Conservation (phyloP, 2,888 invertebrate genomes). For the Candidula unifasciata region DNA sequence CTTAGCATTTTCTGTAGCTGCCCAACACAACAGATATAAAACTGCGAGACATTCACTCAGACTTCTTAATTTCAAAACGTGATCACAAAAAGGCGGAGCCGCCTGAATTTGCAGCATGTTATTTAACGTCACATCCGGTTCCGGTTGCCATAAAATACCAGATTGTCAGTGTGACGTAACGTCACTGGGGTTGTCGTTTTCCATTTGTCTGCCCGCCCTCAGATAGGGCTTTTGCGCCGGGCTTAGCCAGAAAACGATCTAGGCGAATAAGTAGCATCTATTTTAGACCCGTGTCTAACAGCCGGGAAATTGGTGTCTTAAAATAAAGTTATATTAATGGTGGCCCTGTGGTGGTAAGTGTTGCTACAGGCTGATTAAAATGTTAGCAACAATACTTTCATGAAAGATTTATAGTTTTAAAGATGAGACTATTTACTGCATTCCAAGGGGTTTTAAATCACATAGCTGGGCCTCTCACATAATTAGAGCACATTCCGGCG, state of each 20-base stretch:
- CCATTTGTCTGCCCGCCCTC: not conserved
- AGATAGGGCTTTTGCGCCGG: not conserved
- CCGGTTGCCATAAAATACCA: not conserved
- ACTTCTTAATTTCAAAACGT: conserved; percentile 8
- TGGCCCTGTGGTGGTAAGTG: too few relatives aligned
- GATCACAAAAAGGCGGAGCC: conserved; percentile 14
- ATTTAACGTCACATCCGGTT: conserved; percentile 10
- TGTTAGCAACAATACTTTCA: too few relatives aligned
- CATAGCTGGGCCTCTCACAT: too few relatives aligned
- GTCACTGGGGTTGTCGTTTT: not conserved
- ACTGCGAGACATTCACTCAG: not conserved
- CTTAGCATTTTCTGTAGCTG: not conserved
- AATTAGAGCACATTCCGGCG: too few relatives aligned
- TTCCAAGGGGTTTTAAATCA: too few relatives aligned
- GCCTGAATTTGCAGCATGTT: not conserved
- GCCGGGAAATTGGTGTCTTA: not conserved
- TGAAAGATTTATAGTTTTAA: too few relatives aligned
- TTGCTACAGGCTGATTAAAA: too few relatives aligned
- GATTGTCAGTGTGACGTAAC: not conserved
- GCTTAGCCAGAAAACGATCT: not conserved
- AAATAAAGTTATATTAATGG: not conserved
- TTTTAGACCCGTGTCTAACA: not conserved
- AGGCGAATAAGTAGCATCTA: not conserved
- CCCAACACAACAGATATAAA: not conserved
- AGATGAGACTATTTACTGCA: too few relatives aligned